A percentile compares a stretch with the other conserved stretches of the same genome.
These are phyloP conservation scores for Siphamia tubifer DNA, from an alignment of 2,113 vertebrate genomes.

Conservation along the genomic window DNA sequence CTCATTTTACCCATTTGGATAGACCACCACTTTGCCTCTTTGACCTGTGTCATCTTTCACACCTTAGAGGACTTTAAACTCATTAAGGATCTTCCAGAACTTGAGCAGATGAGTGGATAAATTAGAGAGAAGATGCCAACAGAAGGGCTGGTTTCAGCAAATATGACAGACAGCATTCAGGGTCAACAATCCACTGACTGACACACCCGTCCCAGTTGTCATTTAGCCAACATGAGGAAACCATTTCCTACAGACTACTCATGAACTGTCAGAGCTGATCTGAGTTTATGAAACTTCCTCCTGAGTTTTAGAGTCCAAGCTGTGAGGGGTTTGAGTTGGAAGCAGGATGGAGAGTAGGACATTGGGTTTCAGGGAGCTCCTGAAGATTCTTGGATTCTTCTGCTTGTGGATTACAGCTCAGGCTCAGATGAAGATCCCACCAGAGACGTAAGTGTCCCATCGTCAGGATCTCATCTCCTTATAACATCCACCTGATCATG, in stretches of 20 bases:
- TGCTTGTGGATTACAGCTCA: constrained; percentile 66
- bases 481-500: not conserved
- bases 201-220: too few species aligned
- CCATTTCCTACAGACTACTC: constrained; percentile 18
- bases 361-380: constrained; percentile 31
- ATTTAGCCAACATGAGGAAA: constrained; percentile 53
- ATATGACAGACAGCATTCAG: not conserved
- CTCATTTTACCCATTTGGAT: not conserved
- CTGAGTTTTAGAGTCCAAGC: not conserved
- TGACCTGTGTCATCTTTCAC: not conserved
- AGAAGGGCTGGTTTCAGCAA: not conserved
- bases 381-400: constrained; percentile 72
- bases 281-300: not conserved
- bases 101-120: not conserved
- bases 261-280: constrained; percentile 8
- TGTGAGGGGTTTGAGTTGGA: not conserved
- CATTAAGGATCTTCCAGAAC: not conserved
- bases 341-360: constrained; percentile 48
- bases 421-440: constrained; percentile 88
- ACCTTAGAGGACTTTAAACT: not conserved
- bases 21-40: not conserved
- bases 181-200: not conserved
- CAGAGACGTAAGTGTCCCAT: constrained; percentile 87
- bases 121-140: constrained; percentile 13
- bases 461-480: not conserved